A percentile compares a stretch with the other conserved stretches of the same genome.
phyloP scores from a whole-genome alignment of 2,888 invertebrate genomes.

The Tetragonisca angustula region DNA sequence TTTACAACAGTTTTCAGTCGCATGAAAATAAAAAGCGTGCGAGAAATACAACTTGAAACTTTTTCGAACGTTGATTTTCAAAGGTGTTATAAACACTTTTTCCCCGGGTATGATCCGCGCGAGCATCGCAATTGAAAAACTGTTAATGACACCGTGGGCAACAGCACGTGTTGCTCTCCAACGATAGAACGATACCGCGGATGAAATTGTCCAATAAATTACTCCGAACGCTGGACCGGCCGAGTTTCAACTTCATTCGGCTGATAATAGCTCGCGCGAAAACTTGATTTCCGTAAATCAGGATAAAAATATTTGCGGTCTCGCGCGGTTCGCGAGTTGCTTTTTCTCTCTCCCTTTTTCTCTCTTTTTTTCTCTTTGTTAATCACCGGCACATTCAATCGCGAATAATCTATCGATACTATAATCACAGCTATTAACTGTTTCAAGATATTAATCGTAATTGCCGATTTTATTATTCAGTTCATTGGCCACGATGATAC shows the following conservation, averaged over 20 bases:
- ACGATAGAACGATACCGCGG: constrained; percentile 31
- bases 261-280: constrained; percentile 32
- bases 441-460: too few species aligned
- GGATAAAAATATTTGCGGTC: constrained; percentile 25
- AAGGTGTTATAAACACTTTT: constrained; percentile 14
- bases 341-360: too few species aligned
- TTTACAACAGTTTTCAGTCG: too few species aligned
- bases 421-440: not conserved
- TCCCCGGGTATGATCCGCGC: not conserved
- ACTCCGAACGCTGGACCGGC: constrained; percentile 18
- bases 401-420: not conserved
- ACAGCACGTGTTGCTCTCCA: constrained; percentile 34
- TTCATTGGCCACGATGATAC: not conserved
- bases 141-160: constrained; percentile 44
- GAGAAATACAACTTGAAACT: not conserved
- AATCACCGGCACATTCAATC: not conserved
- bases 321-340: not conserved
- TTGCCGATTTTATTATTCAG: not conserved
- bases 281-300: constrained; percentile 31
- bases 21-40: too few species aligned
- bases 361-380: too few species aligned
- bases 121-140: constrained; percentile 22
- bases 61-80: not conserved
- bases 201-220: constrained; percentile 42
- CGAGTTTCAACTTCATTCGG: constrained; percentile 37